phyloP scores from a whole-genome alignment of 2,888 invertebrate species.

The Hipparchia sbordonii region DNA sequence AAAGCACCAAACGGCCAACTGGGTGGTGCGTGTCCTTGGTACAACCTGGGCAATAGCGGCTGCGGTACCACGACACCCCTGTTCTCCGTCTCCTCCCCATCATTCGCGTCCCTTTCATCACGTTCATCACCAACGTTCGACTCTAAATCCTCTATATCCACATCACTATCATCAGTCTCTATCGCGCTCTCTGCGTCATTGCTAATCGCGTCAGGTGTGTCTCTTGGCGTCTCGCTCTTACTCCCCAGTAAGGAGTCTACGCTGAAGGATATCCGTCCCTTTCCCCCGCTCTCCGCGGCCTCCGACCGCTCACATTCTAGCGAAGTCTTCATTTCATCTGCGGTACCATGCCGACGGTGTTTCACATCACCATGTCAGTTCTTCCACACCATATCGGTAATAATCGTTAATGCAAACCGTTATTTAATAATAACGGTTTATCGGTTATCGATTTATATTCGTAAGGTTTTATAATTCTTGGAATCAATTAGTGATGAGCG shows the following conservation, averaged over 20 bases:
- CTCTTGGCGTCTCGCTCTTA: conserved; percentile 62
- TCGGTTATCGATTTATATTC: background rate
- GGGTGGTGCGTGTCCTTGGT: conserved; percentile 80
- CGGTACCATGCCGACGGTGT: conserved; percentile 58
- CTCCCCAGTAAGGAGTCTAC: conserved; percentile 85
- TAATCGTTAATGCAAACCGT: conserved; percentile 3
- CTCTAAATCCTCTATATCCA: conserved; percentile 77
- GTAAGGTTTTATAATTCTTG: background rate
- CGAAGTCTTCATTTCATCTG: conserved; percentile 81
- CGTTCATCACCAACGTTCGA: conserved; percentile 70
- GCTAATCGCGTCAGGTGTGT: conserved; percentile 61
- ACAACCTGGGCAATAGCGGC: conserved; percentile 84
- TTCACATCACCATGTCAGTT: conserved; percentile 28
- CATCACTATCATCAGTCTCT: conserved; percentile 76
- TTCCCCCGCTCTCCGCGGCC: conserved; percentile 76
- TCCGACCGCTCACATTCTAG: conserved; percentile 79
- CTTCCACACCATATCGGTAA: background rate
- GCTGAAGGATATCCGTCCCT: conserved; percentile 88
- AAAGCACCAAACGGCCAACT: conserved; percentile 86
- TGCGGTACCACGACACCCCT: conserved; percentile 86
- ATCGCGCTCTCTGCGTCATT: conserved; percentile 71
- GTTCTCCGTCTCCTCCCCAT: conserved; percentile 74
- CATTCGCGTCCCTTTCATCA: conserved; percentile 71
- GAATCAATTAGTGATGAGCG: background rate
- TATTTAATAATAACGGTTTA: background rate